Evolutionary conservation across 2,113 vertebrate genomes (phyloP).

Genomic region (Dermatemys mawii): DNA sequence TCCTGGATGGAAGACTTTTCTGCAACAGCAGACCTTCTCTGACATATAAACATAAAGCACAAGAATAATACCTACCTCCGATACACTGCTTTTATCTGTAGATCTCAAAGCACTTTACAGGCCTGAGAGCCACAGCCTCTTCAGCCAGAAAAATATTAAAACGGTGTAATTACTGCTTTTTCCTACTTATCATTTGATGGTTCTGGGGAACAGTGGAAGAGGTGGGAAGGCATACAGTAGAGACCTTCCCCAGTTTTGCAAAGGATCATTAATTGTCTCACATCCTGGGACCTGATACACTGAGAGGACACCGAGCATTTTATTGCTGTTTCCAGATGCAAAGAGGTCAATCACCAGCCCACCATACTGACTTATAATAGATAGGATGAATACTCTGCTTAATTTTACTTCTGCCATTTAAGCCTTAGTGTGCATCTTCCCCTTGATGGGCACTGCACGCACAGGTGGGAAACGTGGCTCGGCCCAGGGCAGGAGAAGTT

Average conservation of each 20-base stretch:
- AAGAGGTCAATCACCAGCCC: background rate
- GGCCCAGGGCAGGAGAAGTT: background rate
- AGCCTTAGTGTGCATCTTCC: background rate
- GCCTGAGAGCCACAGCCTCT: background rate
- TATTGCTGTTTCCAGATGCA: background rate
- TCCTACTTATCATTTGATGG: background rate
- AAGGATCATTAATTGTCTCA: background rate
- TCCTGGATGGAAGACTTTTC: too few species aligned
- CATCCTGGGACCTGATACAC: too few species aligned
- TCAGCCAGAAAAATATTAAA: background rate
- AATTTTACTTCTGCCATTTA: background rate
- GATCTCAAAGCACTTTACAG: too few species aligned
- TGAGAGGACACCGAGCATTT: rapidly evolving
- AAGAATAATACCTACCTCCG: too few species aligned
- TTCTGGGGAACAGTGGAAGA: background rate
- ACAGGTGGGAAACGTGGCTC: background rate
- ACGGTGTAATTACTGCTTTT: too few species aligned
- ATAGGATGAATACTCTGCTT: too few species aligned
- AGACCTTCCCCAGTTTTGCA: background rate
- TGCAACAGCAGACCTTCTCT: too few species aligned
- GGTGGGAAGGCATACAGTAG: background rate
- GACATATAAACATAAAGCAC: too few species aligned
- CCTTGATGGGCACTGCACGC: background rate
- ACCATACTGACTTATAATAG: background rate
- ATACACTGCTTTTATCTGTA: too few species aligned